Evolutionary conservation across 2,797 vertebrate genomes (phyloP), one percentile per base, ranked within the genome.

Genomic region (Leptoclinus maculatus): DNA sequence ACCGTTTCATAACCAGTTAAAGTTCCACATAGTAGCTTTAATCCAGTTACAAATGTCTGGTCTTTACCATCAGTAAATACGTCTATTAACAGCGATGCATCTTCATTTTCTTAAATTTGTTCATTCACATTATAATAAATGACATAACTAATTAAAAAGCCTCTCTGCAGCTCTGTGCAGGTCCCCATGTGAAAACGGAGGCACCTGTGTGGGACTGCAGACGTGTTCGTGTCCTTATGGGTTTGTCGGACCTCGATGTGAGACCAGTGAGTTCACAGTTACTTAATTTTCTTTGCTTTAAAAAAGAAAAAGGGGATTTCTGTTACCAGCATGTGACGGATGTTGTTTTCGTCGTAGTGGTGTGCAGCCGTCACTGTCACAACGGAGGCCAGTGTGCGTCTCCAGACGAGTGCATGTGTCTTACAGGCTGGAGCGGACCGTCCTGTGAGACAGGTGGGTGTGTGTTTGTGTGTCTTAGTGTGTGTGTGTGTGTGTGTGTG

Each of bases 221-320:
- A 95, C 92, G 3, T 97, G 96, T 6, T 96, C 96, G 1, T 96
- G 95, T 90, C 95, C 87, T 13, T 95, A 96, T 0, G 96, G 96
- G 29, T 97, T 95, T 29, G 94, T 96, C 0, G 96, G 96, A 29
- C 93, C 94, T 71, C 92, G 77, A 9, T 96, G 96, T 88, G 94
- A 97, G 89, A 97, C 93, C 27, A 87, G 93, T 95, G 85, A 92
- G 89, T 93, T 66, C 11, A 11, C 12, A 2, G 36, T 12, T 14
- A 0, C n/a, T 27, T 5, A 7, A 19, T 21, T 36, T 17, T 14
- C 4, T 47, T 25, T 45, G 29, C 25, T 38, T 36, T 32, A 25
- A 25, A 25, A 51, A n/a, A 21, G 8, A 13, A 8, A 78, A 36
- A 7, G 2, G 0, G 0, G 25, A 27, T 2, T 36, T 7, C 8